These are phyloP conservation scores for Cricetomys ansorgei DNA, from an alignment of 2,113 vertebrate species.

Conservation along the genomic window DNA sequence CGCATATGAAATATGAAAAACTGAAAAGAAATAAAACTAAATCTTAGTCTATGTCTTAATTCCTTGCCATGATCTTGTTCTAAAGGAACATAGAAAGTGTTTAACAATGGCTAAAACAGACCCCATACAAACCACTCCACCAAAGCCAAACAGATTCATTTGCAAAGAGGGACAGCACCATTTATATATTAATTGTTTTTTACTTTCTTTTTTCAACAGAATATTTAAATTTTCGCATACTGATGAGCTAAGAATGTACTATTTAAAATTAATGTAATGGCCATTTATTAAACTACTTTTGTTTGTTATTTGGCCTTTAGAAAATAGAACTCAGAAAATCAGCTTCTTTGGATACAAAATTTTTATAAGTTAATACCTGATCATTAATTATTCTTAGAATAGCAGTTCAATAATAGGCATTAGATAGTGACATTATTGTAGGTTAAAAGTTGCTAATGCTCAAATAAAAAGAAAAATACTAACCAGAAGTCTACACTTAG, in stretches of 20 bases:
- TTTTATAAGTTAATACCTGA: background rate
- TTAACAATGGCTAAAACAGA: constrained; percentile 17
- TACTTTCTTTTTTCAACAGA: background rate
- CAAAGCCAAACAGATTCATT: background rate
- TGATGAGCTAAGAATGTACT: background rate
- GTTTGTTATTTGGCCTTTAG: background rate
- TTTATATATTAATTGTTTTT: background rate
- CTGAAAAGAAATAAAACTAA: background rate
- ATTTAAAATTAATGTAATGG: background rate
- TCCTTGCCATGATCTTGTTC: background rate
- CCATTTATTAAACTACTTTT: background rate
- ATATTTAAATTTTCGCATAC: background rate
- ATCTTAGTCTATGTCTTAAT: background rate
- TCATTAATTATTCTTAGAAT: background rate
- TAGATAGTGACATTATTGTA: background rate
- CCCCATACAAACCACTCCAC: background rate
- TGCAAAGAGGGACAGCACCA: background rate
- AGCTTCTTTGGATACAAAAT: background rate
- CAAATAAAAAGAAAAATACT: constrained; percentile 1
- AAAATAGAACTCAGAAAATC: background rate
- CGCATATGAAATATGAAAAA: constrained; percentile 22
- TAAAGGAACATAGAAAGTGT: background rate
- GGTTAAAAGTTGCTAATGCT: background rate
- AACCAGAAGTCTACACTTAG: background rate
- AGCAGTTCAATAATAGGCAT: background rate